Evolutionary conservation across 2,888 invertebrate species (phyloP).

Genomic region (Serrognathus titanus): DNA sequence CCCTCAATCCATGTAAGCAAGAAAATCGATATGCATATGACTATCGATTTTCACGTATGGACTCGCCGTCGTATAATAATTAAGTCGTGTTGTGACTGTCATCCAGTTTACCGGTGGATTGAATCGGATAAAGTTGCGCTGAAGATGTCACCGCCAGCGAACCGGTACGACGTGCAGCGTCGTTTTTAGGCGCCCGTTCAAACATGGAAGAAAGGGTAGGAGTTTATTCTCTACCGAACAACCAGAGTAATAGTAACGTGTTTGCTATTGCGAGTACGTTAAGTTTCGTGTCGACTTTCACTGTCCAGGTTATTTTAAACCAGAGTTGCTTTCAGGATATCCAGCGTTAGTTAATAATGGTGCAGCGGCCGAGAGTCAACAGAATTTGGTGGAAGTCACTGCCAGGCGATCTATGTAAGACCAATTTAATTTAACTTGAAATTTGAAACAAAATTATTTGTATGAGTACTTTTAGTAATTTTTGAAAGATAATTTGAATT

Average conservation of each 20-base stretch:
- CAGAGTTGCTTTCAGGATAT: constrained; percentile 9
- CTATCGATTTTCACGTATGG: background rate
- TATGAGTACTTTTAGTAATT: background rate
- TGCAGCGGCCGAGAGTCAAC: constrained; percentile 20
- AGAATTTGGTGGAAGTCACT: constrained; percentile 50
- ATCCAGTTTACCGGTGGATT: background rate
- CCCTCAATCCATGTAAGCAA: too few species aligned
- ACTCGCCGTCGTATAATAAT: background rate
- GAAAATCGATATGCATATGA: background rate
- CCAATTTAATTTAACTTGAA: constrained; percentile 2
- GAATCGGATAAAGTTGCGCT: background rate
- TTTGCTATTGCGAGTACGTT: background rate
- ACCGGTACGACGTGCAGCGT: background rate
- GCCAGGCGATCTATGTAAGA: constrained; percentile 53
- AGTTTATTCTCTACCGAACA: background rate
- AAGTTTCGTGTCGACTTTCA: constrained; percentile 5
- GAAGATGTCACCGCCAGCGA: background rate
- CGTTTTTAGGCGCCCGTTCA: background rate
- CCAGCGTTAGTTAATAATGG: constrained; percentile 9
- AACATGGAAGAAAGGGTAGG: background rate
- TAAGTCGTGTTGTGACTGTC: constrained; percentile 2
- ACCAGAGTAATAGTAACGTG: background rate
- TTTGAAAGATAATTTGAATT: too few species aligned
- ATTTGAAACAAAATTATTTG: background rate
- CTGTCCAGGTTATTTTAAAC: constrained; percentile 7